Conservation (phyloP, 2,113 vertebrate genomes). For the Heterotilapia buettikoferi region DNA sequence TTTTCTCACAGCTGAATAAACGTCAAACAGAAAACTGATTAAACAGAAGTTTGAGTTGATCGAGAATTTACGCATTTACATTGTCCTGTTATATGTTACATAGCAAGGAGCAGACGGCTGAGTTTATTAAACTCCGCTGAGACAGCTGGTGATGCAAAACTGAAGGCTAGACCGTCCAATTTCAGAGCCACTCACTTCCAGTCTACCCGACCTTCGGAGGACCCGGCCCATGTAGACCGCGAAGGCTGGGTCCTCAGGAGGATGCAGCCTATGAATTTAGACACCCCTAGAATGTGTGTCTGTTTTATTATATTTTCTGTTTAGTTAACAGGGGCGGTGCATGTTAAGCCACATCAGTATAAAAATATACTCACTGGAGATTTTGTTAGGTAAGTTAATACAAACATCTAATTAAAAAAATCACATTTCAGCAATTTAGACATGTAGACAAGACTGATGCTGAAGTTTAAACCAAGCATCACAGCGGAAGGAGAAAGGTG, state of each 20-base stretch:
- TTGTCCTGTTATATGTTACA: not conserved
- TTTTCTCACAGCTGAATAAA: not conserved
- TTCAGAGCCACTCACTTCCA: not conserved
- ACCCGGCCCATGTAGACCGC: rapidly evolving
- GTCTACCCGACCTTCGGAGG: not conserved
- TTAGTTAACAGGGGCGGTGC: not conserved
- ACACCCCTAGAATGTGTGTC: not conserved
- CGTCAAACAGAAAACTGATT: not conserved
- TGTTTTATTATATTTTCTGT: not conserved
- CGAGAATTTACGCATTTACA: not conserved
- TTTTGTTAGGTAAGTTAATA: not conserved
- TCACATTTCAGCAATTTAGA: not conserved
- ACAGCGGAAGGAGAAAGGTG: not conserved
- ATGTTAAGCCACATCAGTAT: not conserved
- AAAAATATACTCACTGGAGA: not conserved
- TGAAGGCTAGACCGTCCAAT: not conserved
- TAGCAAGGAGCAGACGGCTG: not conserved
- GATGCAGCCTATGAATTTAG: not conserved
- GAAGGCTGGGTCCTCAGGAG: not conserved
- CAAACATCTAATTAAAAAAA: not conserved
- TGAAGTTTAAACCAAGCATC: not conserved
- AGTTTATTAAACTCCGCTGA: not conserved
- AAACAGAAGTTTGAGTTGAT: not conserved
- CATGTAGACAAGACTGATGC: not conserved
- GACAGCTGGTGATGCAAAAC: not conserved